These are phyloP conservation scores for Leptopilina boulardi DNA, from an alignment of 1,140 invertebrate species.

Conservation along the genomic window DNA sequence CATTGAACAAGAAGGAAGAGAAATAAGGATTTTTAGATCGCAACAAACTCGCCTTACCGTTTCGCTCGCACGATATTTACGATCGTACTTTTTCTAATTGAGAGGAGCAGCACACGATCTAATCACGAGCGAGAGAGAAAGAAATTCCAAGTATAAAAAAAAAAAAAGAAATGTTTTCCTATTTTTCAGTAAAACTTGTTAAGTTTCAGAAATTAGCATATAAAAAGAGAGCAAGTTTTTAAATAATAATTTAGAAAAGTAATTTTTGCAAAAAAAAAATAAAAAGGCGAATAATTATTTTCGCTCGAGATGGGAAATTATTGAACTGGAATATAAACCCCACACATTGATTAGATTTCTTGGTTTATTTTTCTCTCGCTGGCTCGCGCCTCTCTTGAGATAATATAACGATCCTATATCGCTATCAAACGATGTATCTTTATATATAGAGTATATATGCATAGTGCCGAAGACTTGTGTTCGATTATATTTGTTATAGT, in stretches of 20 bases:
- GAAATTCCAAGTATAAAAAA: neutral
- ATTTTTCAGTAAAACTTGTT: too few relatives aligned
- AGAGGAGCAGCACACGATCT: constrained; percentile 13
- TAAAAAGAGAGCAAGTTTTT: neutral
- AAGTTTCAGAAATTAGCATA: too few relatives aligned
- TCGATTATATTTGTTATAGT: constrained; percentile 68
- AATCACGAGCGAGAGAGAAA: neutral
- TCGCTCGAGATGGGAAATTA: neutral
- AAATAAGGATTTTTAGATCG: neutral
- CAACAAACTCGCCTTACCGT: constrained; percentile 5
- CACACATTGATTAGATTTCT: neutral
- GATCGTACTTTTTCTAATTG: constrained; percentile 13
- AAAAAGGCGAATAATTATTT: constrained; percentile 23
- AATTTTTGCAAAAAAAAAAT: constrained; percentile 13
- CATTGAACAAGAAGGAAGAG: neutral
- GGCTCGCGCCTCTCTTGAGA: constrained; percentile 11
- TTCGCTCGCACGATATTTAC: constrained; percentile 9
- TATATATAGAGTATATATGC: constrained; percentile 27
- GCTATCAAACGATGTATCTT: constrained; percentile 52
- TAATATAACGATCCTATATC: constrained; percentile 15
- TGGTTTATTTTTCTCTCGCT: neutral
- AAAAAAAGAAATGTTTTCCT: too few relatives aligned
- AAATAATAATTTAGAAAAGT: neutral
- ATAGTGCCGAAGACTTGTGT: constrained; percentile 51
- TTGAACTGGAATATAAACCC: neutral